Base-by-base conservation (phyloP, 2,113 vertebrate species). In the Scophthalmus maximus region DNA sequence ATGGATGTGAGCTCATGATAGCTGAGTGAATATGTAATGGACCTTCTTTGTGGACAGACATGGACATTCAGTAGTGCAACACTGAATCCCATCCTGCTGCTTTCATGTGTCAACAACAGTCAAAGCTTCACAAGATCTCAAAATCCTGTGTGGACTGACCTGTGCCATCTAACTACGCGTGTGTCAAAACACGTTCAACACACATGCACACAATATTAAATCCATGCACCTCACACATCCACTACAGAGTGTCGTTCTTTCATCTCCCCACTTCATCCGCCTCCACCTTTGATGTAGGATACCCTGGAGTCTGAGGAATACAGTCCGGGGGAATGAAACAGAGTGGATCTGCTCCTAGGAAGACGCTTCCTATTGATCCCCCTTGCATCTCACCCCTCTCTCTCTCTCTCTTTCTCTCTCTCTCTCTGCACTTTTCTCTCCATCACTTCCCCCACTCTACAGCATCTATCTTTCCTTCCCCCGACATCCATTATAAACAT, bases 201-300 rank as follows among this genome's bases (percentile, higher is more conserved):
- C 68, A 49, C 80, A 64, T 49, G 44, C 68, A 42, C 63, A 2
- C 40, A 1, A 70, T 70, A 26, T 76, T 78, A 84, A 74, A 81
- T 77, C 57, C 77, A 90, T 85, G 80, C 85, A 70, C 75, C 65
- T 74, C 86, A 81, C 84, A 81, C 71, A 76, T 73, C 52, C 55
- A 65, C 67, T 6, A 29, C 71, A 73, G 75, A 82, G 53, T 76
- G 70, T 78, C 30, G 53, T 72, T 73, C 85, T 92, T 92, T 92
- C 82, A 92, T 92, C 88, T 90, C 62, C 46, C 61, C 63, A 20
- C 80, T 80, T 88, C 83, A 89, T 82, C 84, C 38, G 55, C 76
- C 76, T 70, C 76, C 3, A 10, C 73, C 82, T 91, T 92, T 91
- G 88, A 92, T 85, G 86, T 88, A 62, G 53, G 75, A 81, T 81